Percentiles rank a stretch among this genome's conserved stretches.
phyloP scores from a whole-genome alignment of 2,113 vertebrate genomes.

The Excalfactoria chinensis region DNA sequence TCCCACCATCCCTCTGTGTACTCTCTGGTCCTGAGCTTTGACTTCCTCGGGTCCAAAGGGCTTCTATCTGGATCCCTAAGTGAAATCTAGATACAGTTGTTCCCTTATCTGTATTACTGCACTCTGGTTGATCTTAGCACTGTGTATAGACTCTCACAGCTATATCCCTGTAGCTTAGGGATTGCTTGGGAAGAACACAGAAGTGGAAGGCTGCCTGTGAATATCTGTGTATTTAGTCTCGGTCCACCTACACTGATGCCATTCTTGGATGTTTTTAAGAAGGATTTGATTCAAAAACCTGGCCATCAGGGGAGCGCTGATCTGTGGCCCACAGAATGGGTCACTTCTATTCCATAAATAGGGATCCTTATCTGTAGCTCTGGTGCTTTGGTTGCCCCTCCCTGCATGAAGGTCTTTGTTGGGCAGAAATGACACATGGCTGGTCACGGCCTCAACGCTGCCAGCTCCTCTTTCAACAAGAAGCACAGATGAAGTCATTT shows the following conservation, averaged over 20 bases:
- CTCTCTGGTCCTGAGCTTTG: background rate
- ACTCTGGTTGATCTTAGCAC: background rate
- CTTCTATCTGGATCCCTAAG: background rate
- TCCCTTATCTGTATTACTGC: background rate
- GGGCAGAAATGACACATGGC: background rate
- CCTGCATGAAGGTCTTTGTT: background rate
- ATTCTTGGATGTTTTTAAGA: background rate
- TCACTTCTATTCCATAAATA: background rate
- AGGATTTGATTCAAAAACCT: background rate
- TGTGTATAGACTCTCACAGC: background rate
- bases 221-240: background rate
- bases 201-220: background rate
- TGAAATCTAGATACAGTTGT: background rate
- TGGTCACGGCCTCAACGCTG: background rate
- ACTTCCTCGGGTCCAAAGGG: background rate
- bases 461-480: background rate
- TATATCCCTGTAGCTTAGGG: background rate
- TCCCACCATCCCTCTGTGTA: rapidly evolving
- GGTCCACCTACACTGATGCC: background rate
- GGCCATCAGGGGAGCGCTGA: background rate
- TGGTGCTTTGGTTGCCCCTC: background rate
- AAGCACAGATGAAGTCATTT: background rate
- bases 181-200: background rate
- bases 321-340: background rate
- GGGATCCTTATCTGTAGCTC: background rate